A percentile compares a stretch with the other conserved stretches of the same genome.
Conservation (phyloP, 2,888 invertebrate species). For the Drosophila antonietae region DNA sequence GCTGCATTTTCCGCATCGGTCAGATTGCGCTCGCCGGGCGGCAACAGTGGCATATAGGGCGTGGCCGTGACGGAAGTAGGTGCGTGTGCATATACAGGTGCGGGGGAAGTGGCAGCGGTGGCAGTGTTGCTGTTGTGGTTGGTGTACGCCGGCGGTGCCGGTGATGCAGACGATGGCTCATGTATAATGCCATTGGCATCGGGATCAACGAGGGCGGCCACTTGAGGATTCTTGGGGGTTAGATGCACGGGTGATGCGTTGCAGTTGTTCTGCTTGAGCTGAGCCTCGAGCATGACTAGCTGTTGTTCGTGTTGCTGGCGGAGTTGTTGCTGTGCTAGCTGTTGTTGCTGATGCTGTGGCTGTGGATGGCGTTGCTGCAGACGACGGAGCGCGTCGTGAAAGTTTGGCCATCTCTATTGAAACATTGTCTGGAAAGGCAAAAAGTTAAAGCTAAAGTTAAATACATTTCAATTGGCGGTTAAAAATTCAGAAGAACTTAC, state of each 20-base stretch:
- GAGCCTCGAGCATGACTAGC: slow-evolving; percentile 30
- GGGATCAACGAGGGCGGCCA: slow-evolving; percentile 62
- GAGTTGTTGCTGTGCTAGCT: slow-evolving; percentile 53
- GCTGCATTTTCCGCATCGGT: slow-evolving; percentile 82
- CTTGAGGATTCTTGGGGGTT: slow-evolving; percentile 28
- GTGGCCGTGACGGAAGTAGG: slow-evolving; percentile 65
- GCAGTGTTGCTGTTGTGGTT: slow-evolving; percentile 54
- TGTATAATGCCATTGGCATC: slow-evolving; percentile 36
- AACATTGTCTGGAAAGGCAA: slow-evolving; percentile 83
- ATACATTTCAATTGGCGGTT: slow-evolving; percentile 3
- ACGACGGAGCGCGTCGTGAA: slow-evolving; percentile 84
- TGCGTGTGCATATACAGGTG: slow-evolving; percentile 39
- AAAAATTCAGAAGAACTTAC: not conserved
- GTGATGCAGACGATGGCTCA: slow-evolving; percentile 39
- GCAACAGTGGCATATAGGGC: slow-evolving; percentile 66
- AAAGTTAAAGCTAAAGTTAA: not conserved
- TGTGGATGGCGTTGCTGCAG: slow-evolving; percentile 72
- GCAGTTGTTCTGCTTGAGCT: slow-evolving; percentile 30
- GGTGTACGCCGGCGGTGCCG: slow-evolving; percentile 61
- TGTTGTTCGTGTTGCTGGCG: slow-evolving; percentile 40
- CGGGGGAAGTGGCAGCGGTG: slow-evolving; percentile 26
- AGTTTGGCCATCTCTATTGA: slow-evolving; percentile 85
- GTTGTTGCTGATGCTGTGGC: slow-evolving; percentile 54
- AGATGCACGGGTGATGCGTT: slow-evolving; percentile 34
- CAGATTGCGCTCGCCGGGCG: slow-evolving; percentile 73